Percentiles rank a stretch among this genome's conserved stretches.
Conservation (phyloP, 2,888 invertebrate genomes). For the Aleiodes leptofemur region DNA sequence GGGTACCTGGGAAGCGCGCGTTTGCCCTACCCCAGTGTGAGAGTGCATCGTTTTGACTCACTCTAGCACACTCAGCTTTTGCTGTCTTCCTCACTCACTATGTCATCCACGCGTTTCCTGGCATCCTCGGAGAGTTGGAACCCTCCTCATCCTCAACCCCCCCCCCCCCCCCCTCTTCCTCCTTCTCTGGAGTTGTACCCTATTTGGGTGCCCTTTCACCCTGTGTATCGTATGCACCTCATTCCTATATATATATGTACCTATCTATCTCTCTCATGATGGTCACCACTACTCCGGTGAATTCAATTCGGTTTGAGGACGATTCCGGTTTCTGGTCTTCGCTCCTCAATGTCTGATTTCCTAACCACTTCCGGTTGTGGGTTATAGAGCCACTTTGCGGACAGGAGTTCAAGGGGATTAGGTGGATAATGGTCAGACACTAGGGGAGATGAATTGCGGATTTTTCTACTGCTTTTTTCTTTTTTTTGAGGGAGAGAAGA, state of each 20-base stretch:
- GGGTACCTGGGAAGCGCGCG: conserved; percentile 56
- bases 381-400: conserved; percentile 34
- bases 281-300: conserved; percentile 82
- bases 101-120: conserved; percentile 49
- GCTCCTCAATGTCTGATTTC: conserved; percentile 74
- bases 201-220: conserved; percentile 40
- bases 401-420: conserved; percentile 10
- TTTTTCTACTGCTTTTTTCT: not conserved
- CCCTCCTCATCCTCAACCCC: conserved; percentile 38
- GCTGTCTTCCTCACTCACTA: conserved; percentile 40
- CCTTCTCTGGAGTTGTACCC: not conserved
- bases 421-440: conserved; percentile 10
- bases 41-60: conserved; percentile 7
- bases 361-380: conserved; percentile 39
- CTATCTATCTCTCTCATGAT: not conserved
- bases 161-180: conserved; percentile 3
- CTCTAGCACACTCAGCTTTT: too few species aligned
- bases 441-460: conserved; percentile 34
- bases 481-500: too few species aligned
- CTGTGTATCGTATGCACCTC: conserved; percentile 27
- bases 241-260: not conserved
- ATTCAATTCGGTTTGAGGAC: conserved; percentile 88
- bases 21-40: conserved; percentile 48
- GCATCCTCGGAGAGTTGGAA: conserved; percentile 26
- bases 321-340: conserved; percentile 93